Evolutionary conservation across 1,140 invertebrate genomes (phyloP).

Genomic region (Muscidifurax raptorellus): DNA sequence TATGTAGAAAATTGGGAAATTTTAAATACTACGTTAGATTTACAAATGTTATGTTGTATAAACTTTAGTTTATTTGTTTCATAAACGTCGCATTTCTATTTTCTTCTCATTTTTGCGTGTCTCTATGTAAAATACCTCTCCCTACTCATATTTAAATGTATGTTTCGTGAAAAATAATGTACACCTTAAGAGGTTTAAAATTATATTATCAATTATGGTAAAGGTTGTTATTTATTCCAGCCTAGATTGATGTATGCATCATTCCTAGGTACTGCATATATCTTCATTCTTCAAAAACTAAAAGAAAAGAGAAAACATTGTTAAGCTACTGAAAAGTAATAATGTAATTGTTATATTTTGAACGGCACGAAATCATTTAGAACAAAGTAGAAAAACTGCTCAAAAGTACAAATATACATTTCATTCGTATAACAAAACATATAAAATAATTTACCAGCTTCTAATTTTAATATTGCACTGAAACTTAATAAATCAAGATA

Average conservation of each 20-base stretch:
- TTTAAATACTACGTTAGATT: slow-evolving; percentile 18
- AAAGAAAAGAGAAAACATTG: slow-evolving; percentile 44
- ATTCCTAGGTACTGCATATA: slow-evolving; percentile 12
- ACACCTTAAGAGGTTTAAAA: slow-evolving; percentile 27
- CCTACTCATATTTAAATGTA: slow-evolving; percentile 37
- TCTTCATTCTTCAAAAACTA: slow-evolving; percentile 47
- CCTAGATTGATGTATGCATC: slow-evolving; percentile 37
- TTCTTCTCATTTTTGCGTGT: slow-evolving; percentile 18
- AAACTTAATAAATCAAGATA: not conserved
- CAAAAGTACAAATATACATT: not conserved
- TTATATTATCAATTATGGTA: slow-evolving; percentile 16
- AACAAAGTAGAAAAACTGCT: not conserved
- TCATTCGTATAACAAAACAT: not conserved
- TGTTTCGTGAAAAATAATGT: slow-evolving; percentile 37
- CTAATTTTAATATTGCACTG: not conserved
- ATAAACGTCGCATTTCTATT: slow-evolving; percentile 9
- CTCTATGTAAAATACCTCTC: slow-evolving; percentile 39
- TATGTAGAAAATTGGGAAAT: slow-evolving; percentile 29
- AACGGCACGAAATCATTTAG: not conserved
- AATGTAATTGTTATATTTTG: not conserved
- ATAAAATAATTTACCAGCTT: slow-evolving; percentile 6
- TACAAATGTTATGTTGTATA: slow-evolving; percentile 10
- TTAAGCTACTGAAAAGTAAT: not conserved
- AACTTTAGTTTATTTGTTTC: not conserved
- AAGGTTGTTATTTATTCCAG: slow-evolving; percentile 16